A percentile compares a stretch with the other conserved stretches of the same genome.
Evolutionary conservation across 2,797 vertebrate species (phyloP).

Genomic region (Neostethus bicornis): DNA sequence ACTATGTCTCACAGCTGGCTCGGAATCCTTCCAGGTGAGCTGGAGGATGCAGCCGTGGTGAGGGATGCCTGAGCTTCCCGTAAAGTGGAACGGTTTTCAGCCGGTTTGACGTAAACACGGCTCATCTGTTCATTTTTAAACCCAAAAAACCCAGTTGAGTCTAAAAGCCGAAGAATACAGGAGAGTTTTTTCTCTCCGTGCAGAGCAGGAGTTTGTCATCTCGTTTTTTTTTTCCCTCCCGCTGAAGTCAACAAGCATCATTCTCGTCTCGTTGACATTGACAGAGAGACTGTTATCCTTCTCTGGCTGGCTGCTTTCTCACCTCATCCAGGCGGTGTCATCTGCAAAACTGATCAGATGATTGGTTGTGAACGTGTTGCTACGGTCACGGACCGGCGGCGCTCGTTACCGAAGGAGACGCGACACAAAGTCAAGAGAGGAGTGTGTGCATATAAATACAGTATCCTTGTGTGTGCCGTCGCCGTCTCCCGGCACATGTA

Average conservation of each 20-base stretch:
- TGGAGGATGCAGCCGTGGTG: no score
- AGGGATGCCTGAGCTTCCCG: no score
- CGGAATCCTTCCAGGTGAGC: no score
- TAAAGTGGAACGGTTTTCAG: no score
- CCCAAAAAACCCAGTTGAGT: no score
- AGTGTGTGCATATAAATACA: constrained; percentile 20
- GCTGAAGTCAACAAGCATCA: constrained; percentile 29
- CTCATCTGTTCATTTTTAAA: no score
- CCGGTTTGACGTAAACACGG: no score
- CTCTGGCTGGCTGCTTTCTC: constrained; percentile 12
- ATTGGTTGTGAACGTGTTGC: constrained; percentile 33
- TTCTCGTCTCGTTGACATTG: constrained; percentile 45
- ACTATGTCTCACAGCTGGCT: no score
- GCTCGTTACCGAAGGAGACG: constrained; percentile 28
- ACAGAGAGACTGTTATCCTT: constrained; percentile 36
- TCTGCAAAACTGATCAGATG: constrained; percentile 42
- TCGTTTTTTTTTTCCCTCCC: constrained; percentile 9
- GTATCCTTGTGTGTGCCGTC: constrained; percentile 11
- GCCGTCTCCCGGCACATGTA: constrained; percentile 27
- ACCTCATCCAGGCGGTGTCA: constrained; percentile 23
- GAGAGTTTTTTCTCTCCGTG: not conserved
- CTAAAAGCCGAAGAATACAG: no score
- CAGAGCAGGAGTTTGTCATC: not conserved
- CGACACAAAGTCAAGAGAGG: constrained; percentile 49
- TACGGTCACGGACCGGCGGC: constrained; percentile 34